Evolutionary conservation across 2,113 vertebrate species (phyloP).

Genomic region (Falcunculus frontatus): DNA sequence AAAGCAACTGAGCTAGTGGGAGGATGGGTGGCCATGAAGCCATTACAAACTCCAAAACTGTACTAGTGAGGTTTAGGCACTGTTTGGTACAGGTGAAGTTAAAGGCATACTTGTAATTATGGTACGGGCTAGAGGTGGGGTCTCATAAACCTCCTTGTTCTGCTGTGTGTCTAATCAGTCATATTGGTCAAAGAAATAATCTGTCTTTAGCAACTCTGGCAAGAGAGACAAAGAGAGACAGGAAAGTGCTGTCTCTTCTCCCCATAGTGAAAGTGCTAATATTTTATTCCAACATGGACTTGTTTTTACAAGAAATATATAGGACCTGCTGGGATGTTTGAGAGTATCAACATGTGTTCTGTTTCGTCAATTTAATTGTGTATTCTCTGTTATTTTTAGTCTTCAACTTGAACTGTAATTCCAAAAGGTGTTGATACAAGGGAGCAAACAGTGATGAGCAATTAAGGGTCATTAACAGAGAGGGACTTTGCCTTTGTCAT

Average conservation of each 20-base stretch:
- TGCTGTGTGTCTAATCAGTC: not conserved
- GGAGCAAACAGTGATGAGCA: not conserved
- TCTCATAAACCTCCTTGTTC: not conserved
- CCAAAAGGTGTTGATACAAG: not conserved
- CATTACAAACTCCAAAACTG: not conserved
- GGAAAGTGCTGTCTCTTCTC: too few relatives aligned
- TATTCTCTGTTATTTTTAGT: conserved; percentile 2
- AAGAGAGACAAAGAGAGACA: not conserved
- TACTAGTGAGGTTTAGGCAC: not conserved
- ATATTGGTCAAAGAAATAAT: not conserved
- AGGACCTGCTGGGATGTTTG: not conserved
- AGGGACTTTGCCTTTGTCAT: not conserved
- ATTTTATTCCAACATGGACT: not conserved
- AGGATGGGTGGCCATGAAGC: not conserved
- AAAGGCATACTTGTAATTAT: not conserved
- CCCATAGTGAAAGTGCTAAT: not conserved
- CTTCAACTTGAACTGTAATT: not conserved
- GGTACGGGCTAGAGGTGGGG: fast-evolving
- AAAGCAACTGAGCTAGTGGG: not conserved
- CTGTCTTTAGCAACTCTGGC: not conserved
- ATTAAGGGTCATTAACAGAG: not conserved
- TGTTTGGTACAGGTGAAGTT: not conserved
- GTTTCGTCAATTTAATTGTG: not conserved
- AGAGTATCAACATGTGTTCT: not conserved
- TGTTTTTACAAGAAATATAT: not conserved